Percentiles rank a stretch among this genome's conserved stretches.
These are phyloP conservation scores for Morinoia aosen DNA, from an alignment of 2,888 invertebrate genomes.

Conservation along the genomic window DNA sequence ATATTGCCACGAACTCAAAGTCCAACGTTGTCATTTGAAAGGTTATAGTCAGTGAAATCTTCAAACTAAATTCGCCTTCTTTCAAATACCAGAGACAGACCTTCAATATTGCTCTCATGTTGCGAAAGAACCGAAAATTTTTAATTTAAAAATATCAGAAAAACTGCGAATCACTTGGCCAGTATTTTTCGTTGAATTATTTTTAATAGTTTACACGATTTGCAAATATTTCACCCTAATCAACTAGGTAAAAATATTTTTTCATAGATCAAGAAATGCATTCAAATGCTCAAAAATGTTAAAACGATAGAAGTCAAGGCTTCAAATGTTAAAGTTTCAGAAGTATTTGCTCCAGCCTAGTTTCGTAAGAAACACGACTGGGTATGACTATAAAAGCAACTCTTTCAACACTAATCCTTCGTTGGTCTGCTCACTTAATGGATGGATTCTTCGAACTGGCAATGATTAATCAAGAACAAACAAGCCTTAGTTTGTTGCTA, in stretches of 20 bases:
- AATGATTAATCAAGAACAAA: neutral
- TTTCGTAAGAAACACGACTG: neutral
- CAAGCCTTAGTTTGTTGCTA: neutral
- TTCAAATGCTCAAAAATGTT: too few relatives aligned
- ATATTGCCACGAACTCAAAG: constrained; percentile 1
- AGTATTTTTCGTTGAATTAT: neutral
- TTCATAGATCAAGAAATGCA: too few relatives aligned
- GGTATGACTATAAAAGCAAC: neutral
- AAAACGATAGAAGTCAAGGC: too few relatives aligned
- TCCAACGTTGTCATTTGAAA: neutral
- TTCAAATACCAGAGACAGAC: neutral
- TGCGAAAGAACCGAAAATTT: neutral
- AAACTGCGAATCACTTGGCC: neutral
- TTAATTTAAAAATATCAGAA: neutral
- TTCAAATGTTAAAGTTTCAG: too few relatives aligned
- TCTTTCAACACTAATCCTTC: neutral
- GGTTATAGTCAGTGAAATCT: neutral
- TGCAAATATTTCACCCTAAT: too few relatives aligned
- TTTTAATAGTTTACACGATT: neutral
- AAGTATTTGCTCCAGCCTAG: too few relatives aligned
- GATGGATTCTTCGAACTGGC: neutral
- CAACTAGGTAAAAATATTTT: too few relatives aligned
- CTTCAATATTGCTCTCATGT: neutral
- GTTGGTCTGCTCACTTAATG: neutral
- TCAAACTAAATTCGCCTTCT: neutral